Evolutionary conservation across 2,888 invertebrate species (phyloP).

Genomic region (Cataglyphis albicans): DNA sequence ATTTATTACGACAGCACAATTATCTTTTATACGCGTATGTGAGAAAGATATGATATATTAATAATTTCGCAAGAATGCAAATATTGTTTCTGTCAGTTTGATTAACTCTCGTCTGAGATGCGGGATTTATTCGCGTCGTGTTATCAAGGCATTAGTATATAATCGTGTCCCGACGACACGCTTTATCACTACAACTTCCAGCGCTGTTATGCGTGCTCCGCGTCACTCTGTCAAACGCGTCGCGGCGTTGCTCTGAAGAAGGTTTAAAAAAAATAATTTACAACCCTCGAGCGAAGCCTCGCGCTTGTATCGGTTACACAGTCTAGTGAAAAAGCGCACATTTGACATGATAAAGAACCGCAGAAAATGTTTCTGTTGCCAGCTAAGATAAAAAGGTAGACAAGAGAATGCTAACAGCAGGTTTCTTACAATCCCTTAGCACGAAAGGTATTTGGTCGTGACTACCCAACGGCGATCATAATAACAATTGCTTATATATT

Average conservation of each 20-base stretch:
- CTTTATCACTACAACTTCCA: slow-evolving; percentile 38
- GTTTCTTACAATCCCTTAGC: slow-evolving; percentile 62
- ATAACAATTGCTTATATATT: slow-evolving; percentile 8
- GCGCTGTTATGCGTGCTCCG: slow-evolving; percentile 45
- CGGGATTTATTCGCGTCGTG: slow-evolving; percentile 48
- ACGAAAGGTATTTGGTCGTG: slow-evolving; percentile 56
- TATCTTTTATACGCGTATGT: background rate
- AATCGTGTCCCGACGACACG: slow-evolving; percentile 45
- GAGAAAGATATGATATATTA: background rate
- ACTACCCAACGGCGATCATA: slow-evolving; percentile 11
- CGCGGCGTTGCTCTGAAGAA: slow-evolving; percentile 35
- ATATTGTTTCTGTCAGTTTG: slow-evolving; percentile 24
- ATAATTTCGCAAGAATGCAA: slow-evolving; percentile 32
- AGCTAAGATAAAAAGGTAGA: slow-evolving; percentile 52
- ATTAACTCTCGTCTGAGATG: slow-evolving; percentile 42
- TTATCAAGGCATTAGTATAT: slow-evolving; percentile 51
- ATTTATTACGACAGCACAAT: background rate
- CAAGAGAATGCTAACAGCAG: slow-evolving; percentile 48
- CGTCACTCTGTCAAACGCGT: slow-evolving; percentile 52
- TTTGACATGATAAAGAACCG: slow-evolving; percentile 59
- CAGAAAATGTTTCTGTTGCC: slow-evolving; percentile 39
- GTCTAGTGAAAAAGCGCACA: slow-evolving; percentile 52
- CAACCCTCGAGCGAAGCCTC: slow-evolving; percentile 32
- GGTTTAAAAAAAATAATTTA: slow-evolving; percentile 58
- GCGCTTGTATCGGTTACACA: slow-evolving; percentile 56